These are phyloP conservation scores for Acropternis orthonyx DNA, from an alignment of 2,797 vertebrate genomes.

Conservation along the genomic window DNA sequence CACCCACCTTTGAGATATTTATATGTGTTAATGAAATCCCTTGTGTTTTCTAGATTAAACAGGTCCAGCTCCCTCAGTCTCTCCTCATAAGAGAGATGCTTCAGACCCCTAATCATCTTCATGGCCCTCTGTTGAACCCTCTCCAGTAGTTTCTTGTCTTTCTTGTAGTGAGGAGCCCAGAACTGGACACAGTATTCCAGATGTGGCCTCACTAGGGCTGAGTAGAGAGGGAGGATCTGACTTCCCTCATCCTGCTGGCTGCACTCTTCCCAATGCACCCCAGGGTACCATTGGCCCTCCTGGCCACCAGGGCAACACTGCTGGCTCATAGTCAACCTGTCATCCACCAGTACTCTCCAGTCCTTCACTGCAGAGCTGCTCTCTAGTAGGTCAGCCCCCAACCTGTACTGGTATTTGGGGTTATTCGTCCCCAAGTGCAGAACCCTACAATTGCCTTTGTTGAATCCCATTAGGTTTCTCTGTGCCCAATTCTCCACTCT, in stretches of 20 bases:
- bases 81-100: neutral
- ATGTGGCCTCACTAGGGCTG: fast-evolving
- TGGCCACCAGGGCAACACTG: neutral
- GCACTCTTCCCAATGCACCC: neutral
- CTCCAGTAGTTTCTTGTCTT: neutral
- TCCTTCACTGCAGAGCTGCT: neutral
- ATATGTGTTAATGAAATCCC: fast-evolving
- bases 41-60: neutral
- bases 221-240: neutral
- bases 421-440: neutral
- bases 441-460: neutral
- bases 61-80: neutral
- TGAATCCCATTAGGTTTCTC: neutral
- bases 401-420: neutral
- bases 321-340: neutral
- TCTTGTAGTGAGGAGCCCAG: neutral
- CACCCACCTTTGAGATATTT: fast-evolving
- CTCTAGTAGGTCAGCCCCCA: neutral
- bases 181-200: neutral
- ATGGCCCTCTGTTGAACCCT: neutral
- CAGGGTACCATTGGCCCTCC: neutral
- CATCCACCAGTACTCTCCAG: neutral
- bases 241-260: neutral
- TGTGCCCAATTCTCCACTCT: neutral
- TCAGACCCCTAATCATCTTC: neutral